These are phyloP conservation scores for zebrafish (Danio rerio) DNA, from an alignment of 2,113 vertebrate species.

Conservation along the genomic window DNA sequence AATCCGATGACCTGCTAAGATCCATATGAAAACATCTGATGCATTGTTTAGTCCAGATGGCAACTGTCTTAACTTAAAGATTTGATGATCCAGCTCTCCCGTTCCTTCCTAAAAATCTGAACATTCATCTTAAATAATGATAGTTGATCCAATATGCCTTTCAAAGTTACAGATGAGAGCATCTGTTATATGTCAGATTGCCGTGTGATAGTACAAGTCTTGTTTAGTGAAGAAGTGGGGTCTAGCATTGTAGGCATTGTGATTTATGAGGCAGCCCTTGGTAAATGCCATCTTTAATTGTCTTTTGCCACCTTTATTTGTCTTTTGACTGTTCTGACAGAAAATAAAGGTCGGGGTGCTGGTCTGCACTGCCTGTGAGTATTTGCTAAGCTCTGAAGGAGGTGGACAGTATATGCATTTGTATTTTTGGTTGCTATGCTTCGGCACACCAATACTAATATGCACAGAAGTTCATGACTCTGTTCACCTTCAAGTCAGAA, in stretches of 20 bases:
- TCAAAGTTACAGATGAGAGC: not conserved
- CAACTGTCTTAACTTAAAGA: slow-evolving; percentile 3
- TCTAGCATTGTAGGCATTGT: not conserved
- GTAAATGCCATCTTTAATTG: slow-evolving; percentile 46
- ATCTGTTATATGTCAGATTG: not conserved
- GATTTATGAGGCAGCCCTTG: not conserved
- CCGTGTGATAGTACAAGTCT: not conserved
- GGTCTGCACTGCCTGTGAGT: not conserved
- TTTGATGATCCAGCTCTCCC: not conserved
- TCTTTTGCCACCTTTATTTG: not conserved
- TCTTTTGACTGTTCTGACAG: not conserved
- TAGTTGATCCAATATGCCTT: not conserved
- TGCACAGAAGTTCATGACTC: not conserved
- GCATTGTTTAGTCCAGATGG: not conserved
- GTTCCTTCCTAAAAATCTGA: not conserved
- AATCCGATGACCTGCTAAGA: not conserved
- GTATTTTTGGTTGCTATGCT: not conserved
- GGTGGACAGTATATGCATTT: not conserved
- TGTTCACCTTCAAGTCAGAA: not conserved
- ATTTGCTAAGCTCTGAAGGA: not conserved
- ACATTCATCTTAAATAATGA: not conserved
- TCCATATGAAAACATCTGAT: not conserved
- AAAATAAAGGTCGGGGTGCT: slow-evolving; percentile 32
- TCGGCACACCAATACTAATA: not conserved
- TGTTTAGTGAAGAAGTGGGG: not conserved